Evolutionary conservation across 2,113 vertebrate genomes (phyloP).

Genomic region (Zapus hudsonius): DNA sequence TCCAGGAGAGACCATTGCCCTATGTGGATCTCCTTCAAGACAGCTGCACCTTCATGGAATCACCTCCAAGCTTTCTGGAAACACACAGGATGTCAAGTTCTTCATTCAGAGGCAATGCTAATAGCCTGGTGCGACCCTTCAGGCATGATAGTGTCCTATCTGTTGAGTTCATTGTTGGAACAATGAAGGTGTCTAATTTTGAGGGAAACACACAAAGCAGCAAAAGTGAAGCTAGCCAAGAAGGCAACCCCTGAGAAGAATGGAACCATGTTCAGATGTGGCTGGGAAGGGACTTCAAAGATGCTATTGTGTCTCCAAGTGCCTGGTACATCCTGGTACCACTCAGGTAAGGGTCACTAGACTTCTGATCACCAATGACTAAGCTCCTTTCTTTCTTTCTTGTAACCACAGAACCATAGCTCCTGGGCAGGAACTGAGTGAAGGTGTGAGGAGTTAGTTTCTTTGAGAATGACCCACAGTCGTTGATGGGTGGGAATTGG

Average conservation of each 20-base stretch:
- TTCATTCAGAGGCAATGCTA: background rate
- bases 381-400: background rate
- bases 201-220: background rate
- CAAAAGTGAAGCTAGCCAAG: background rate
- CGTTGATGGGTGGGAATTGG: background rate
- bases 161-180: background rate
- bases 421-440: background rate
- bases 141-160: background rate
- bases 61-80: conserved; percentile 1
- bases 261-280: background rate
- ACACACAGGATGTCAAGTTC: background rate
- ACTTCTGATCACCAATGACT: background rate
- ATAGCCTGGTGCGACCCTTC: background rate
- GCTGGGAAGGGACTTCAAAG: background rate
- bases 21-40: background rate
- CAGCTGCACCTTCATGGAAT: background rate
- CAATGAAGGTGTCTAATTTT: background rate
- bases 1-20: background rate
- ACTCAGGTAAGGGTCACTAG: background rate
- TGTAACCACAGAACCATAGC: background rate
- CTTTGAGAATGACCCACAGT: background rate
- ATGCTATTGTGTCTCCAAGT: background rate
- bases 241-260: background rate
- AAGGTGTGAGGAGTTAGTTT: background rate
- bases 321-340: background rate